Conservation (phyloP, 2,797 vertebrate genomes). For the Sarcophilus harrisii region DNA sequence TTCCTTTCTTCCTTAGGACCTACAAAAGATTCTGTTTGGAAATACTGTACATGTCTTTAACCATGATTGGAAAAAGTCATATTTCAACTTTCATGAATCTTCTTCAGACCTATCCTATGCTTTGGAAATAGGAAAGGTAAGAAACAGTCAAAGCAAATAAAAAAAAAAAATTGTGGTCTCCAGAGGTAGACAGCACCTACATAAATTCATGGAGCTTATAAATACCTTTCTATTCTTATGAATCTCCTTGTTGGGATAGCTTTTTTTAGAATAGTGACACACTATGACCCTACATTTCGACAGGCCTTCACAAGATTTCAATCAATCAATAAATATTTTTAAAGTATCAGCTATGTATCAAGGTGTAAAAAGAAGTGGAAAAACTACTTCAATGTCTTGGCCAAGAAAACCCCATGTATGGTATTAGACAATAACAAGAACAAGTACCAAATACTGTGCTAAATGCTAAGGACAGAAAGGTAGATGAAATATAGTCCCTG, state of each 20-base stretch:
- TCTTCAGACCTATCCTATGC: slow-evolving; percentile 86
- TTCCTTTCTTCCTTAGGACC: slow-evolving; percentile 80
- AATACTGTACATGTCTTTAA: slow-evolving; percentile 82
- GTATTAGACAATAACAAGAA: background rate
- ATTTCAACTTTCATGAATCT: slow-evolving; percentile 87
- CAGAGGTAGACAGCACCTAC: background rate
- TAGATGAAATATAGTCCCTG: background rate
- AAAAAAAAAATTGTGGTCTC: background rate
- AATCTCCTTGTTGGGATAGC: background rate
- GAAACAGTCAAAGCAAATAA: background rate
- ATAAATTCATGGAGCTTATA: background rate
- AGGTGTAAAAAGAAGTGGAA: background rate
- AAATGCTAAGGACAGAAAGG: background rate
- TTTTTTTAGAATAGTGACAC: background rate
- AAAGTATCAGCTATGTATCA: background rate
- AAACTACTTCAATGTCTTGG: background rate
- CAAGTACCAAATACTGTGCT: background rate
- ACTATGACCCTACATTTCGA: background rate
- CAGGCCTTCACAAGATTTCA: background rate
- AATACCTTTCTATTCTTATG: background rate
- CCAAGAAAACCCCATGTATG: background rate
- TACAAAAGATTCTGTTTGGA: slow-evolving; percentile 89
- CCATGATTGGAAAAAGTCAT: slow-evolving; percentile 87
- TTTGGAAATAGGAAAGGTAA: slow-evolving; percentile 88
- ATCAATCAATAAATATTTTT: background rate